Evolutionary conservation across 2,113 vertebrate genomes (phyloP).

Genomic region (Ophthalmolycus amberensis): DNA sequence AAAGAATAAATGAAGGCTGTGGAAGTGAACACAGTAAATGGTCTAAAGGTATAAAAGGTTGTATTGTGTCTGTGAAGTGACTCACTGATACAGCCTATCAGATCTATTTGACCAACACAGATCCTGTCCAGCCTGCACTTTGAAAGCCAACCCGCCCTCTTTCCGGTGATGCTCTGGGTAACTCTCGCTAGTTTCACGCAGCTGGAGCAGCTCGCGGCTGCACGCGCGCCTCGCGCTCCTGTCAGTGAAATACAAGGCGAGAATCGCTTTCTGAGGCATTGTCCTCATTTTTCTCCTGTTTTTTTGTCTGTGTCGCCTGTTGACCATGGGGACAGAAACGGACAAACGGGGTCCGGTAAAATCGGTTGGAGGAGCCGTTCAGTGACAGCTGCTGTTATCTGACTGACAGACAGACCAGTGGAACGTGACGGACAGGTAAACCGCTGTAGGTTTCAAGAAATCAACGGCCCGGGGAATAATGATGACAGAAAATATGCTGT

Average conservation of each 20-base stretch:
- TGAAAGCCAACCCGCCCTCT: conserved; percentile 36
- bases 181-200: conserved; percentile 41
- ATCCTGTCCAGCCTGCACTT: conserved; percentile 16
- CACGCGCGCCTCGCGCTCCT: conserved; percentile 67
- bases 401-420: conserved; percentile 67
- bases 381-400: conserved; percentile 61
- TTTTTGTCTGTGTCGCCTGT: neutral
- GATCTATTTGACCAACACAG: neutral
- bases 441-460: conserved; percentile 13
- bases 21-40: neutral
- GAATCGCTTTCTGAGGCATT: neutral
- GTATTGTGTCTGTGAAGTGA: neutral
- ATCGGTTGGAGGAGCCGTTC: conserved; percentile 42
- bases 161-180: conserved; percentile 58
- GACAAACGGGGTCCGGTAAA: conserved; percentile 9
- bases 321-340: conserved; percentile 47
- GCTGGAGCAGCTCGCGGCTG: conserved; percentile 62
- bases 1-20: neutral
- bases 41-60: neutral
- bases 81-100: neutral
- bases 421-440: conserved; percentile 77
- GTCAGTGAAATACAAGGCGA: conserved; percentile 55
- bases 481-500: conserved; percentile 42
- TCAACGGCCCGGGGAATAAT: conserved; percentile 43
- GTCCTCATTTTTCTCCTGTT: neutral